Evolutionary conservation across 2,113 vertebrate genomes (phyloP), one percentile per base, ranked within the genome.

Genomic region (Nematolebias whitei): DNA sequence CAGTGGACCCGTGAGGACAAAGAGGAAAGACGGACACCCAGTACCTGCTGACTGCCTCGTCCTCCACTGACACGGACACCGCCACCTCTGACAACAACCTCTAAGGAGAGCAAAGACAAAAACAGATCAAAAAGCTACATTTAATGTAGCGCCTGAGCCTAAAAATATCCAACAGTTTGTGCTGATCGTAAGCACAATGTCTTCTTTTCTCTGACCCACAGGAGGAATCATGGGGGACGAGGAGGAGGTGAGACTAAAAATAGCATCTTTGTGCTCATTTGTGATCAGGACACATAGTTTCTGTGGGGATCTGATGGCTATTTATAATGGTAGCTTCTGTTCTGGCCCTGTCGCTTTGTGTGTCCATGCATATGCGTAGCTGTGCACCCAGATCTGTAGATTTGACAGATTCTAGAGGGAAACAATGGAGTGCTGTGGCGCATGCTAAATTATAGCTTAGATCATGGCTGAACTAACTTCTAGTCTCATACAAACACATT

Each of bases 1-100:
- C 89, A 54, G 81, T 89, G 84, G 93, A 91, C 50, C 96, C 97
- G 38, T 94, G 86, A 26, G 98, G 97, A 89, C 98, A 99, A 57
- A 96, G 71, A 67, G 96, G 94, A 66, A 93, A 94, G 43, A 99
- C 90, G 56, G 93, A 94, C 79, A 96, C 93, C 90, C 91, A 84
- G 89, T 96, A 90, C 78, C 94, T 94, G 87, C 91, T 92, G 59
- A 93, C 90, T 24, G 92, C 93, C 35, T 90, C 84, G 90, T 96
- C 96, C 89, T 98, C 94, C 76, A 98, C 90, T 14, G 79, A 85
- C 58, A 92, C 88, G 48, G 95, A 93, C 80, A 99, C 90, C 86
- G 93, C 92, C 66, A 98, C 96, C 89, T 98, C 96, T 24, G 96
- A 96, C 74, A 98, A 84, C 38, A 98, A 89, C 84, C 93, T 97